phyloP scores from a whole-genome alignment of 2,888 invertebrate genomes.

The Callyntrura sp. region DNA sequence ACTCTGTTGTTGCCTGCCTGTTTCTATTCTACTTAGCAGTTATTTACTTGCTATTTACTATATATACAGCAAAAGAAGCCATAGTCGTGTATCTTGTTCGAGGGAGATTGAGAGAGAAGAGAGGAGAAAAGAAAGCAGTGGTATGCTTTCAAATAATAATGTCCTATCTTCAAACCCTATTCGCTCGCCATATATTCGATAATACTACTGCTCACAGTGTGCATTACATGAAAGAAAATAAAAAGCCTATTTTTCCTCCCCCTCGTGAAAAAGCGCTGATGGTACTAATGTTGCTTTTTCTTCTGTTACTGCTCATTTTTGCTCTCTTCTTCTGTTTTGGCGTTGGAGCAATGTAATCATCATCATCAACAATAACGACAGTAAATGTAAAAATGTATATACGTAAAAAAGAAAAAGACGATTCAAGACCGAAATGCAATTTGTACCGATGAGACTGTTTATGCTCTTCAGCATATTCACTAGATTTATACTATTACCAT shows the following conservation, averaged over 20 bases:
- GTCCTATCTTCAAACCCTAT: conserved; percentile 66
- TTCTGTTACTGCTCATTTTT: conserved; percentile 4
- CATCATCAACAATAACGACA: not conserved
- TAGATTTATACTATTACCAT: too few species aligned
- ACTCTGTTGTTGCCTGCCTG: conserved; percentile 7
- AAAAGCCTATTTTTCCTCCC: conserved; percentile 28
- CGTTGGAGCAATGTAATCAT: not conserved
- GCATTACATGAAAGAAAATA: conserved; percentile 20
- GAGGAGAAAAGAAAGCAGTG: conserved; percentile 41
- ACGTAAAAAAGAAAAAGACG: not conserved
- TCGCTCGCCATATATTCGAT: too few species aligned
- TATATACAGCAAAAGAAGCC: conserved; percentile 17
- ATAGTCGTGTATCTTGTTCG: too few species aligned
- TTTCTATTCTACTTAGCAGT: not conserved
- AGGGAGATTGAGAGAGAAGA: too few species aligned
- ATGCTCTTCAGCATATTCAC: too few species aligned
- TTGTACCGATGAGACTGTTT: too few species aligned
- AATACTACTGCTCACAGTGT: conserved; percentile 4
- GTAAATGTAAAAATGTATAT: not conserved
- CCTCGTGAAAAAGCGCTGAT: not conserved
- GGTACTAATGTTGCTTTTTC: not conserved
- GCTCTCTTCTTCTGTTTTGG: not conserved
- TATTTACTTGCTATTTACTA: too few species aligned
- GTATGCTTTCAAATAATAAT: conserved; percentile 61
- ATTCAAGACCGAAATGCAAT: conserved; percentile 7